phyloP scores from a whole-genome alignment of 2,113 vertebrate species.

The Phalacrocorax aristotelis region DNA sequence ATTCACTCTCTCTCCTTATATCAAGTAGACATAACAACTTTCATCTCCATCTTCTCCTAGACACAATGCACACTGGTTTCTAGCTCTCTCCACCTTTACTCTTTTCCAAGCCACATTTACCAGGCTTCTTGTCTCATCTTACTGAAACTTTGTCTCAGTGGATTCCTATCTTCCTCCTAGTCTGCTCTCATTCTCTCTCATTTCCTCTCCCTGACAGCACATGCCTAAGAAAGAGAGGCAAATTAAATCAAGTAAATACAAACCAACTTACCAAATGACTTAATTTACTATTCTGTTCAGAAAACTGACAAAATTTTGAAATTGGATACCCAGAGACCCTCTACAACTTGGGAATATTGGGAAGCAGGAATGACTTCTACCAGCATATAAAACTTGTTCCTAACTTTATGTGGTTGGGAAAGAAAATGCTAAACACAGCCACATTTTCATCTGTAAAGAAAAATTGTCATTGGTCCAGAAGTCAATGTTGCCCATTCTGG shows the following conservation, averaged over 20 bases:
- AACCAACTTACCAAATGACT: neutral
- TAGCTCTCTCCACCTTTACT: neutral
- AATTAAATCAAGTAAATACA: neutral
- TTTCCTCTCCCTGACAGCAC: neutral
- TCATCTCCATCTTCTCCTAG: neutral
- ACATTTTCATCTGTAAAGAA: neutral
- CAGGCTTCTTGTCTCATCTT: neutral
- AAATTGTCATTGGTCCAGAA: neutral
- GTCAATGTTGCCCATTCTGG: neutral
- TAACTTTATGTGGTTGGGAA: neutral
- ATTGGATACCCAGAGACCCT: neutral
- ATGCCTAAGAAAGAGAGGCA: neutral
- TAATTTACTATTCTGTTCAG: neutral
- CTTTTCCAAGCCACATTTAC: neutral
- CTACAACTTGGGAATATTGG: neutral
- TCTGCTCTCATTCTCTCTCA: neutral
- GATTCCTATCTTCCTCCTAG: neutral
- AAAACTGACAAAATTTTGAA: neutral
- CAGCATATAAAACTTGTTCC: neutral
- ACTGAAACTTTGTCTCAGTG: neutral
- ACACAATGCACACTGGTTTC: rapidly evolving
- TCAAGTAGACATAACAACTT: neutral
- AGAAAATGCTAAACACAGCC: neutral
- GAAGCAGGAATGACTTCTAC: neutral
- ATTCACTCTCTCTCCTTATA: neutral